These are phyloP conservation scores for Catharus bicknelli DNA, from an alignment of 2,113 vertebrate species.

Conservation along the genomic window DNA sequence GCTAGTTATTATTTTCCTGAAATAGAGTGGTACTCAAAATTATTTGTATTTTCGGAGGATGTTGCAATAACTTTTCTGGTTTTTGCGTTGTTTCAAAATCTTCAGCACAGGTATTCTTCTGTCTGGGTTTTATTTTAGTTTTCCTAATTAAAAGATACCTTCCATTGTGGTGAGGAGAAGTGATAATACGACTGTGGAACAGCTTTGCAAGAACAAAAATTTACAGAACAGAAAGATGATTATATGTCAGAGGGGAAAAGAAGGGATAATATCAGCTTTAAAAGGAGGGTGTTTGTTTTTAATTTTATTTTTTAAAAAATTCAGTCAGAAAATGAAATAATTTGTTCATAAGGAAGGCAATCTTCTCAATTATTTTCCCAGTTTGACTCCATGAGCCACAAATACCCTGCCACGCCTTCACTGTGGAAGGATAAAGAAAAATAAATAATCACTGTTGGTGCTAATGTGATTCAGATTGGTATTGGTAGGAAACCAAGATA, in stretches of 20 bases:
- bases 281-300: neutral
- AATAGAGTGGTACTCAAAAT: neutral
- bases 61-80: accelerated
- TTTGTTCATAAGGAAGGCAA: neutral
- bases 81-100: neutral
- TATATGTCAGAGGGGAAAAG: neutral
- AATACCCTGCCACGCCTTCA: neutral
- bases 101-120: neutral
- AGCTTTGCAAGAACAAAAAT: neutral
- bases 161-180: neutral
- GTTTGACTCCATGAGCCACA: neutral
- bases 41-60: neutral
- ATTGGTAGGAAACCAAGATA: neutral
- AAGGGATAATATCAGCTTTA: neutral
- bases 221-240: neutral
- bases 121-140: neutral
- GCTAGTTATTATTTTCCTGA: neutral
- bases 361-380: neutral
- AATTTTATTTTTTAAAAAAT: neutral
- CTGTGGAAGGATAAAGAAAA: neutral
- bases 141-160: neutral
- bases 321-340: neutral
- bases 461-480: neutral
- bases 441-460: neutral
- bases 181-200: neutral